Base-by-base conservation (phyloP, 2,797 vertebrate genomes). In the Phylloscopus collybita region DNA sequence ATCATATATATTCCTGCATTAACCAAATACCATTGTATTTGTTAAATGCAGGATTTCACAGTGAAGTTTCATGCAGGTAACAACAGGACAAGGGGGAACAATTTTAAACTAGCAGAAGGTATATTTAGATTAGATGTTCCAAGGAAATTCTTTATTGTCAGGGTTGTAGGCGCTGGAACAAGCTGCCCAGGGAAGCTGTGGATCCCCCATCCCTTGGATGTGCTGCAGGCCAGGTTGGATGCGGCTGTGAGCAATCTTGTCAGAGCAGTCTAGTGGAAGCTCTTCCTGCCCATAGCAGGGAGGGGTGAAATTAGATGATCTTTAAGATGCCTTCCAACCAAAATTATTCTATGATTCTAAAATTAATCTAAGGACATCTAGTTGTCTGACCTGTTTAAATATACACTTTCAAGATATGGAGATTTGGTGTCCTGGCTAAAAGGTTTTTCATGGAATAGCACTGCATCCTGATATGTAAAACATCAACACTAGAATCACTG, bases 401-500 rank as follows among this genome's bases (percentile, higher is more conserved):
- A 8, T 6, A 13, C 0, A 0, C 14, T 56, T 85, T 60, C 15
- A 69, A 74, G 30, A 44, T 19, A 54, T 0, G 0, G n/a, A 74
- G n/a, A 13, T 50, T 80, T 86, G 85, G 27, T 4, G 0, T 73
- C 40, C 75, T 59, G 15, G 32, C 64, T 74, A 59, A 36, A 60
- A 69, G 13, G 13, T 61, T 25, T n/a, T 75, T 30, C 7, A 7
- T 80, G 42, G 59, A 72, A 32, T 44, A 64, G 10, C 23, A 13
- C 18, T 32, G 4, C 38, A 30, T 54, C 16, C 72, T 54, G 21
- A 3, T 32, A n/a, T 66, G 26, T 44, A 50, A 75, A 85, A 45
- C 23, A 29, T 36, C n/a, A 70, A 64, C 50, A 50, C 32, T 57
- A 40, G 32, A 82, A 66, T 59, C 12, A 5, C 45, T 17, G 42